A percentile compares a stretch with the other conserved stretches of the same genome.
phyloP scores from a whole-genome alignment of 1,140 invertebrate genomes.

The Drosophila tsacasi region DNA sequence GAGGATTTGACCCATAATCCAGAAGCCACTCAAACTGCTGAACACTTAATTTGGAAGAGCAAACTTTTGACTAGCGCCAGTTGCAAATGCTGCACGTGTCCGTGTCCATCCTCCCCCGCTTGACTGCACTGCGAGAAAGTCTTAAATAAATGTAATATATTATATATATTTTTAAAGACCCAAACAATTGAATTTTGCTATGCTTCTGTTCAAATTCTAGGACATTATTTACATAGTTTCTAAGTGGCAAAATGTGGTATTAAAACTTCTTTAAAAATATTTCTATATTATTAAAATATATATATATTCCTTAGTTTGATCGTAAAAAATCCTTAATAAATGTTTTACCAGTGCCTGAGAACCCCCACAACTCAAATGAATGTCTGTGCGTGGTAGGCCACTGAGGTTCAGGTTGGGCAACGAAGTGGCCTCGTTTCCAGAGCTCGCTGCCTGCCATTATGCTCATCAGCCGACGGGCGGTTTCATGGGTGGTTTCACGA shows the following conservation, averaged over 20 bases:
- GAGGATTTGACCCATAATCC: constrained; percentile 41
- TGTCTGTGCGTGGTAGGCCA: constrained; percentile 44
- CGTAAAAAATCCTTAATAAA: background rate
- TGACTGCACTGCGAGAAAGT: constrained; percentile 7
- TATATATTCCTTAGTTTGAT: background rate
- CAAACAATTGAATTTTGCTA: too few species aligned
- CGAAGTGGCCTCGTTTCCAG: constrained; percentile 59
- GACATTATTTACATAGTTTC: too few species aligned
- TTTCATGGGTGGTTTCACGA: constrained; percentile 11
- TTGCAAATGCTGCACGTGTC: constrained; percentile 60
- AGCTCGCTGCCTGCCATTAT: constrained; percentile 31
- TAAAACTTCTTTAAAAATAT: background rate
- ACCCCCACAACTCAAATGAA: constrained; percentile 12
- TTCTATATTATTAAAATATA: background rate
- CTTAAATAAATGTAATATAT: background rate
- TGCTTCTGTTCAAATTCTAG: too few species aligned
- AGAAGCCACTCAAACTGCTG: constrained; percentile 54
- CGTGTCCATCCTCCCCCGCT: constrained; percentile 28
- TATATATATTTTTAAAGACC: background rate
- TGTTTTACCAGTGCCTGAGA: background rate
- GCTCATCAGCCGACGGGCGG: constrained; percentile 32
- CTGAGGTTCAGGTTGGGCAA: constrained; percentile 25
- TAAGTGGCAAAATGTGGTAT: fast-evolving
- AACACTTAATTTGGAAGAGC: constrained; percentile 67
- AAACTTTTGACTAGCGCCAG: constrained; percentile 61